A percentile compares a stretch with the other conserved stretches of the same genome.
Conservation (phyloP, 2,888 invertebrate genomes). For the Orthonychiurus folsomi region DNA sequence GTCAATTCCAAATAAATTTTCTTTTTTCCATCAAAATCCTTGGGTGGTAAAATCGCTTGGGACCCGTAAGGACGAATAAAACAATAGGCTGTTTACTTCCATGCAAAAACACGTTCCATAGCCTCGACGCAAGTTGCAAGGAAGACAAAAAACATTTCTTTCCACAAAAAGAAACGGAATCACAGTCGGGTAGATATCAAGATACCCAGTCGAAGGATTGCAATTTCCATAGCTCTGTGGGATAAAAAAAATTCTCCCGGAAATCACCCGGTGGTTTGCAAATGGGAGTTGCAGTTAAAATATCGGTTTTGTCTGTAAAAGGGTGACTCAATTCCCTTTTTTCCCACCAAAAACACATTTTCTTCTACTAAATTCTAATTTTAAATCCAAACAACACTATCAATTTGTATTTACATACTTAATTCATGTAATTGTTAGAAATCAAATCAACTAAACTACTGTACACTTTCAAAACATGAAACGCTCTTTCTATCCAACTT, state of each 20-base stretch:
- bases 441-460: too few relatives aligned
- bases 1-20: background rate
- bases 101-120: background rate
- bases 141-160: background rate
- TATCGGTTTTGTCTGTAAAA: too few relatives aligned
- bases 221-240: constrained; percentile 1
- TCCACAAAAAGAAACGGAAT: background rate
- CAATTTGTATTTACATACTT: too few relatives aligned
- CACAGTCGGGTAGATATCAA: background rate
- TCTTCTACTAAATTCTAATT: too few relatives aligned
- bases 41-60: background rate
- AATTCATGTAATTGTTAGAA: too few relatives aligned
- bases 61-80: background rate
- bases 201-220: background rate
- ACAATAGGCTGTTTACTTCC: background rate
- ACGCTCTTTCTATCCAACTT: too few relatives aligned
- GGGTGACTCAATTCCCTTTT: too few relatives aligned
- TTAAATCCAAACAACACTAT: too few relatives aligned
- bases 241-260: background rate
- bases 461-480: too few relatives aligned
- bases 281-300: too few relatives aligned
- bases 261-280: too few relatives aligned
- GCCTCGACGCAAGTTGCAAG: background rate
- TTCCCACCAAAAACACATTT: background rate
- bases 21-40: background rate